Percentiles rank a stretch among this genome's conserved stretches.
phyloP scores from a whole-genome alignment of 37 sponge, comb jelly and placozoan species.

The Ianthella basta region DNA sequence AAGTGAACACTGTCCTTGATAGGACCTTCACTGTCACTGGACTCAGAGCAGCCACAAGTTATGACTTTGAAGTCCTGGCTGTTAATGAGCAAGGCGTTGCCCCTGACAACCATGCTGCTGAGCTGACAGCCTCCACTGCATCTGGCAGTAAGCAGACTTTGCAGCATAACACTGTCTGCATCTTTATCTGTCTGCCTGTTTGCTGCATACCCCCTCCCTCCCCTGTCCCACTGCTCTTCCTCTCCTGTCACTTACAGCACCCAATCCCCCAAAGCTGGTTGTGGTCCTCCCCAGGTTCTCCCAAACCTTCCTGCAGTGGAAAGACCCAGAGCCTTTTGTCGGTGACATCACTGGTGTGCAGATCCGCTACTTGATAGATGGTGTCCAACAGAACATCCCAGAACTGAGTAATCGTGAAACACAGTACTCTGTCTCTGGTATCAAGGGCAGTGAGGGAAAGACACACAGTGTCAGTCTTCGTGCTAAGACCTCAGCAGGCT shows the following conservation, averaged over 20 bases:
- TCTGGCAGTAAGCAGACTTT: not conserved
- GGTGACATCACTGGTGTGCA: constrained; percentile 3
- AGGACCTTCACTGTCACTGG: not conserved
- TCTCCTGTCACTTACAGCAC: not conserved
- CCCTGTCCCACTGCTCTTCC: not conserved
- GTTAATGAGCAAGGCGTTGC: constrained; percentile 20
- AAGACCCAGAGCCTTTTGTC: not conserved
- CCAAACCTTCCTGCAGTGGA: not conserved
- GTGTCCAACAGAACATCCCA: not conserved
- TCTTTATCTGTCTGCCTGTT: too few relatives aligned
- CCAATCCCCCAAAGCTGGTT: not conserved
- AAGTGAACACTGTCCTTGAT: too few relatives aligned
- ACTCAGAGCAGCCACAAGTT: not conserved
- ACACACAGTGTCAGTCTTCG: constrained; percentile 5
- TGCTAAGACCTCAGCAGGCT: not conserved
- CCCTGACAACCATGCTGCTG: constrained; percentile 1
- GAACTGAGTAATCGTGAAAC: not conserved
- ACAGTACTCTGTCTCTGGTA: not conserved
- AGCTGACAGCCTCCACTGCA: not conserved
- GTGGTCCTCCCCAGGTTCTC: constrained; percentile 8
- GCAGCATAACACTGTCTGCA: too few relatives aligned
- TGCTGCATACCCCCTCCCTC: too few relatives aligned
- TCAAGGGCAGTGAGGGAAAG: not conserved
- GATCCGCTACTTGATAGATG: not conserved
- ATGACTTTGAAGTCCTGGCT: not conserved